Conservation (phyloP, 2,797 vertebrate species). For the Fistularia tabacaria region DNA sequence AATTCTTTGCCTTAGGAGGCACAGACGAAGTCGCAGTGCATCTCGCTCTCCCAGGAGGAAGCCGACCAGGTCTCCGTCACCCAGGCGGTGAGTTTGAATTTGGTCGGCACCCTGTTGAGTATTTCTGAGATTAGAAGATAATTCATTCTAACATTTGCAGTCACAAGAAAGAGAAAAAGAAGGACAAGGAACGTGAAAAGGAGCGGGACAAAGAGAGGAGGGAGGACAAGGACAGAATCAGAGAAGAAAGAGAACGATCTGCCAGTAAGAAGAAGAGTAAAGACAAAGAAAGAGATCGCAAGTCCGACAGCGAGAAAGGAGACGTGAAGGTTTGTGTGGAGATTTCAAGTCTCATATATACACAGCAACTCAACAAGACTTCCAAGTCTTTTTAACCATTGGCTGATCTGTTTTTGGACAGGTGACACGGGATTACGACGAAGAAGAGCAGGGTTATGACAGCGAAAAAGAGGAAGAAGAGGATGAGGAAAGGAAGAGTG, state of each 20-base stretch:
- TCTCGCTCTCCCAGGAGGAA: constrained; percentile 87
- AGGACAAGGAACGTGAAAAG: constrained; percentile 95
- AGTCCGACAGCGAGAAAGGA: constrained; percentile 90
- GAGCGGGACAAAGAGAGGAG: constrained; percentile 84
- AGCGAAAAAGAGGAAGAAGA: constrained; percentile 93
- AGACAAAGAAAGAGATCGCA: constrained; percentile 85
- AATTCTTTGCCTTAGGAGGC: constrained; percentile 71
- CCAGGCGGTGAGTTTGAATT: constrained; percentile 78
- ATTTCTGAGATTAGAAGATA: background rate
- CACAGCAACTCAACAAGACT: background rate
- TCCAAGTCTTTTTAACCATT: background rate
- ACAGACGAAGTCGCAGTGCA: constrained; percentile 83
- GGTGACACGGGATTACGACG: constrained; percentile 97
- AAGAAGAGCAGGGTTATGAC: constrained; percentile 97
- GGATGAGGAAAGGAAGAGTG: constrained; percentile 89
- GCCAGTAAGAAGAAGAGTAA: constrained; percentile 94
- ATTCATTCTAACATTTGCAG: constrained; percentile 37
- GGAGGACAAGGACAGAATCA: constrained; percentile 80
- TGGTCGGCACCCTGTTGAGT: background rate
- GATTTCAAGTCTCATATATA: no score
- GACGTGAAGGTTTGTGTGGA: constrained; percentile 86
- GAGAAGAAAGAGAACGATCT: constrained; percentile 88
- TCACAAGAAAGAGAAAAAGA: constrained; percentile 98
- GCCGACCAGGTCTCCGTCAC: constrained; percentile 86
- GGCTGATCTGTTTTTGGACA: constrained; percentile 52